These are phyloP conservation scores for Eptatretus atami DNA, from an alignment of 2,797 vertebrate species.

Conservation along the genomic window DNA sequence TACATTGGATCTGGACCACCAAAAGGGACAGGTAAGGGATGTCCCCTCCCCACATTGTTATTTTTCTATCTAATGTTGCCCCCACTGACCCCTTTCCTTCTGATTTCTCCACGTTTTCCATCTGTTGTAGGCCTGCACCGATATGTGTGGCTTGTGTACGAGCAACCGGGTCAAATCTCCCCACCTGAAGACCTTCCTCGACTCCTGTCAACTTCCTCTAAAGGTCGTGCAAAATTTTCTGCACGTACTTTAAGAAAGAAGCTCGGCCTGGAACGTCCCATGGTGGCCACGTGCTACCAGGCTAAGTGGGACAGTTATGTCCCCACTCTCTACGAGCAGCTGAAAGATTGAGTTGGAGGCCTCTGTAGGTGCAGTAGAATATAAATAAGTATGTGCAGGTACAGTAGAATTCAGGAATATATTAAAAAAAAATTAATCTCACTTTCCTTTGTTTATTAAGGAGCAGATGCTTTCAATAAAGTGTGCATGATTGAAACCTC, in stretches of 20 bases:
- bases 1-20: conserved; percentile 75
- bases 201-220: conserved; percentile 41
- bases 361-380: too few species aligned
- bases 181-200: conserved; percentile 31
- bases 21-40: conserved; percentile 36
- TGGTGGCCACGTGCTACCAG: conserved; percentile 66
- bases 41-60: background rate
- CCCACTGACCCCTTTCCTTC: background rate
- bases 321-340: conserved; percentile 61
- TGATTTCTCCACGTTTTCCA: background rate
- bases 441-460: too few species aligned
- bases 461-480: too few species aligned
- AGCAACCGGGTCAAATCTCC: conserved; percentile 18
- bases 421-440: too few species aligned
- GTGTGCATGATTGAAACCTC: too few species aligned
- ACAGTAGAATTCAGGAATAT: too few species aligned
- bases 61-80: background rate
- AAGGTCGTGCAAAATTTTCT: conserved; percentile 45
- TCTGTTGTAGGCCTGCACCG: conserved; percentile 41
- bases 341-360: conserved; percentile 20
- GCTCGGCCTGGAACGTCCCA: conserved; percentile 29
- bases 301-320: conserved; percentile 84
- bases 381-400: too few species aligned
- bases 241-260: conserved; percentile 43
- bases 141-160: conserved; percentile 80